Evolutionary conservation across 2,113 vertebrate species (phyloP), one percentile per base, ranked within the genome.

Genomic region (Amia ocellicauda): DNA sequence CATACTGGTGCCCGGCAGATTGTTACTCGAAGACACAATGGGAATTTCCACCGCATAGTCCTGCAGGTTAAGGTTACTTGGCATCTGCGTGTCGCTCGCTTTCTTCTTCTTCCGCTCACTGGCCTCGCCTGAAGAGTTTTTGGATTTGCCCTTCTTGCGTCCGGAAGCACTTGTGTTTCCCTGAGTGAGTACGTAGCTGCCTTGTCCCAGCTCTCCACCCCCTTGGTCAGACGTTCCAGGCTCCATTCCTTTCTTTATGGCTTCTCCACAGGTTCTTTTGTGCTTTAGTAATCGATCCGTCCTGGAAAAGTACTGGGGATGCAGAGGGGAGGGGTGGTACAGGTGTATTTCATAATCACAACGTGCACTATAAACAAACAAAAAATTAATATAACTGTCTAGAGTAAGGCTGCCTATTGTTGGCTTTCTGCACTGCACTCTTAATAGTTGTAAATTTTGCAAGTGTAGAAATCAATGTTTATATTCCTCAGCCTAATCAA

Each of bases 261-360:
- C 92, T 93, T 99, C 96, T 80, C 93, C 95, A 78, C 97, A 99
- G 2, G 95, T 99, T 88, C 97, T 91, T 85, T 96, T 96, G 96
- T 99, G 97, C 91, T 99, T 99, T 89, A 98, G 85, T 85, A 99
- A 92, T 85, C 95, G 89, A 83, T 99, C 97, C 62, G 97, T 99
- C 88, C 97, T 92, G 36, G 97, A 99, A 84, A 98, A 99, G 91
- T 94, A 96, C 97, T 99, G 58, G 11, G 19, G 36, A 42, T 53
- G 50, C 20, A 49, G 28, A 24, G 4, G 17, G 7, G 3, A 70
- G 1, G 64, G 28, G 66, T 4, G 10, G 7, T n/a, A 9, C 13
- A 7, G 11, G n/a, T n/a, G n/a, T n/a, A n/a, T n/a, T n/a, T n/a
- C n/a, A n/a, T n/a, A n/a, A n/a, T n/a, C n/a, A n/a, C n/a, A n/a